Evolutionary conservation across 1,140 invertebrate species (phyloP), one percentile per base, ranked within the genome.

Genomic region (Drosophila mauritiana): DNA sequence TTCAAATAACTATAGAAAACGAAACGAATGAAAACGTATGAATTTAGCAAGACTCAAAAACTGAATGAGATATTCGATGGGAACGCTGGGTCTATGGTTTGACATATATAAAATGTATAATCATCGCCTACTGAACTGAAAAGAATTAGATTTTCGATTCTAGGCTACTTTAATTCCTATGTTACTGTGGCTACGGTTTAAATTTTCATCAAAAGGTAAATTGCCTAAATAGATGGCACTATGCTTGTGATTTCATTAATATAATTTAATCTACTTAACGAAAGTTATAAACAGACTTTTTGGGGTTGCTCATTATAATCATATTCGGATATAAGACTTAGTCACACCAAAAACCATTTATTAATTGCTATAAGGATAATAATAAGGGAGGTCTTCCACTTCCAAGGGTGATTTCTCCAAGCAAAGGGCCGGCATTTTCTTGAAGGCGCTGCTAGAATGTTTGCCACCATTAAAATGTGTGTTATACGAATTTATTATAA

Each of bases 11-110:
- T 70, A 65, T 48, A 77, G 57, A 51, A 62, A 78, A 72, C 74
- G 62, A 73, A 76, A 73, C 78, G 48, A 70, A 85, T 67, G 65
- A 69, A 69, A 68, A 85, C 83, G 83, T 79, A 78, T 79, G 85
- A 88, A 86, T 86, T 86, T 86, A 58, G 82, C 78, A 85, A 88
- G 83, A 86, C 82, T 86, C 82, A 68, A 73, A 88, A 76, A 86
- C 78, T 72, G 61, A 88, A 76, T 86, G 75, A 88, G 12, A 15
- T 15, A 40, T 36, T 37, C 25, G 36, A 31, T 22, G 36, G 15
- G 22, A 37, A 39, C 17, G 43, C 4, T 36, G 6, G 8, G 13
- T 27, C 4, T 27, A 22, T 11, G 10, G 34, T 56, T 62, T 79
- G 55, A 54, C 52, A 57, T 63, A 10, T 27, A 4, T 36, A 37